These are phyloP conservation scores for Thera britannica DNA, from an alignment of 2,888 invertebrate species.

Conservation along the genomic window DNA sequence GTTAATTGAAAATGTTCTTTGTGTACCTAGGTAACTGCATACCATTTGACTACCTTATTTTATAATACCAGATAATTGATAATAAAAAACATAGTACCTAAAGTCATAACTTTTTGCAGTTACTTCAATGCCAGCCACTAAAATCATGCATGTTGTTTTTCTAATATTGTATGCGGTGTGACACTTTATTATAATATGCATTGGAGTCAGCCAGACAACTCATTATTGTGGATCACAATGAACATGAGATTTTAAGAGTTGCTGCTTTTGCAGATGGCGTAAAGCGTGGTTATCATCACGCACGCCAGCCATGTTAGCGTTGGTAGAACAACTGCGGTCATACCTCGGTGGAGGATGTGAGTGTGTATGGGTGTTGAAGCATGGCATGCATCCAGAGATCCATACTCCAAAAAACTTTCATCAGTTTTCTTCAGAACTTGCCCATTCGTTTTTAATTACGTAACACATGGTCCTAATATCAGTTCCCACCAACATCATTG, in stretches of 20 bases:
- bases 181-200: constrained; percentile 4
- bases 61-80: constrained; percentile 6
- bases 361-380: constrained; percentile 67
- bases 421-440: constrained; percentile 8
- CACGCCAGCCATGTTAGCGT: constrained; percentile 82
- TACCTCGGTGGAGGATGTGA: constrained; percentile 84
- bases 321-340: constrained; percentile 82
- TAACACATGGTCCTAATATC: constrained; percentile 2
- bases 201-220: constrained; percentile 22
- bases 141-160: constrained; percentile 25
- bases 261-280: constrained; percentile 81
- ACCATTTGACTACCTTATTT: no score
- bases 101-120: constrained; percentile 16
- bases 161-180: constrained; percentile 18
- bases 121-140: constrained; percentile 19
- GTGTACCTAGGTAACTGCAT: no score
- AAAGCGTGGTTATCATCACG: constrained; percentile 75
- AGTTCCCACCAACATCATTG: neutral
- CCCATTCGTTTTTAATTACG: neutral
- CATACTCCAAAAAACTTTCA: constrained; percentile 8
- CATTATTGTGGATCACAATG: constrained; percentile 31
- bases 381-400: constrained; percentile 50
- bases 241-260: constrained; percentile 55
- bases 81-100: constrained; percentile 16
- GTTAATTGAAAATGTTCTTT: no score